phyloP scores from a whole-genome alignment of 2,888 invertebrate species.

The Alitta virens region DNA sequence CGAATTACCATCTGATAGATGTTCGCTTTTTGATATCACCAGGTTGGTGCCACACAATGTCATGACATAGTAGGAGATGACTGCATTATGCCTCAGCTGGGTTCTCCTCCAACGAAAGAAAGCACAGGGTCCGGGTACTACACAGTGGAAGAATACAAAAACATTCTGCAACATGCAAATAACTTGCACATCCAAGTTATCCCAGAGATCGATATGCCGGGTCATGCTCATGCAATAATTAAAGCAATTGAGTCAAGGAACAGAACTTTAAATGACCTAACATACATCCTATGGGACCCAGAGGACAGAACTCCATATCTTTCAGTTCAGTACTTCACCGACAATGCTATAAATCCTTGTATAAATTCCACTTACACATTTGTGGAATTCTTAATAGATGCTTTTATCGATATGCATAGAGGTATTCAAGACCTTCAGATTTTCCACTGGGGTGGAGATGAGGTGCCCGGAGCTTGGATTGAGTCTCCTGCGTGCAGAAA shows the following conservation, averaged over 20 bases:
- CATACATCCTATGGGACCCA: not conserved
- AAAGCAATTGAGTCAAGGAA: constrained; percentile 39
- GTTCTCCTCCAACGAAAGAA: constrained; percentile 36
- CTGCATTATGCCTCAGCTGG: constrained; percentile 45
- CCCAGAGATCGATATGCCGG: constrained; percentile 48
- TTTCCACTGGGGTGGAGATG: constrained; percentile 50
- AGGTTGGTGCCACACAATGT: constrained; percentile 45
- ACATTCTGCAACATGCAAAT: constrained; percentile 41
- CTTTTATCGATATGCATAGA: constrained; percentile 32
- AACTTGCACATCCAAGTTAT: constrained; percentile 41
- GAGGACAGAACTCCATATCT: constrained; percentile 30
- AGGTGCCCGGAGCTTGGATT: constrained; percentile 43
- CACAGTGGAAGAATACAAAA: constrained; percentile 39
- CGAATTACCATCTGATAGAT: no score
- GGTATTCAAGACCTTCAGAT: constrained; percentile 34
- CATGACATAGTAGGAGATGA: constrained; percentile 37
- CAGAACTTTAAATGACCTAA: not conserved
- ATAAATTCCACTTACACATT: constrained; percentile 43
- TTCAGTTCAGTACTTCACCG: constrained; percentile 42
- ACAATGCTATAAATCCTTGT: constrained; percentile 50
- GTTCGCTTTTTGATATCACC: no score
- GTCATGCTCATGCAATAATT: constrained; percentile 47
- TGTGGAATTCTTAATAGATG: constrained; percentile 32
- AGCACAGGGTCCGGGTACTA: constrained; percentile 42
- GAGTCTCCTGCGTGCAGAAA: constrained; percentile 39